phyloP scores from a whole-genome alignment of 2,113 vertebrate species.

The Callopanchax toddi region DNA sequence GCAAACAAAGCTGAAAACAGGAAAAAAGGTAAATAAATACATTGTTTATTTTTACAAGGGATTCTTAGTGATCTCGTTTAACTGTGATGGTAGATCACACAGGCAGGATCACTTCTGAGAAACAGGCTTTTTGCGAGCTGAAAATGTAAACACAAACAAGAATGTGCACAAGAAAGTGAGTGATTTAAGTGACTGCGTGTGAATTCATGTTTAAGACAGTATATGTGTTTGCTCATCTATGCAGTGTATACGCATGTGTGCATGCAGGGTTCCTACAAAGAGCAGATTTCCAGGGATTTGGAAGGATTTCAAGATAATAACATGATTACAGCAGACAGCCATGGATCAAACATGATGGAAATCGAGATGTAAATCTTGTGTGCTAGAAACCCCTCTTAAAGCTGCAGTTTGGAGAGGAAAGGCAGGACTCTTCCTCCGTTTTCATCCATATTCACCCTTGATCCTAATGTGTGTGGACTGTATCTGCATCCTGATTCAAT shows the following conservation, averaged over 20 bases:
- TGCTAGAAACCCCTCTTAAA: slow-evolving; percentile 23
- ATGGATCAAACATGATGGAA: slow-evolving; percentile 42
- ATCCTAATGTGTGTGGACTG: not conserved
- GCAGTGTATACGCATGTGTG: not conserved
- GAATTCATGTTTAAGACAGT: slow-evolving; percentile 2
- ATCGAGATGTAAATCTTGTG: slow-evolving; percentile 50
- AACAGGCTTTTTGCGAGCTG: not conserved
- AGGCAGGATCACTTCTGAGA: not conserved
- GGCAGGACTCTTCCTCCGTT: not conserved
- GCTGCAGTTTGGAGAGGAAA: slow-evolving; percentile 2
- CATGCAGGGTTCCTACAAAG: not conserved
- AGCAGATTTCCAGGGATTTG: slow-evolving; percentile 75
- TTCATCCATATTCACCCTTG: not conserved
- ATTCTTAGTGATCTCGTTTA: no score
- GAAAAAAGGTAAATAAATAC: not conserved
- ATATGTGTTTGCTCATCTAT: slow-evolving; percentile 4
- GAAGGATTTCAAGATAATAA: slow-evolving; percentile 77
- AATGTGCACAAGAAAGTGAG: not conserved
- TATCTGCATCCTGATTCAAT: not conserved
- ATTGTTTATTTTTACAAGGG: not conserved
- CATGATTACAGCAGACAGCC: slow-evolving; percentile 58
- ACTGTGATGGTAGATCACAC: no score
- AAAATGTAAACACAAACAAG: not conserved
- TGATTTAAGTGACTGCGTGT: not conserved
- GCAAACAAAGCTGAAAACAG: not conserved